Percentiles rank a stretch among this genome's conserved stretches.
These are phyloP conservation scores for Philereme vetulata DNA, from an alignment of 2,888 invertebrate species.

Conservation along the genomic window DNA sequence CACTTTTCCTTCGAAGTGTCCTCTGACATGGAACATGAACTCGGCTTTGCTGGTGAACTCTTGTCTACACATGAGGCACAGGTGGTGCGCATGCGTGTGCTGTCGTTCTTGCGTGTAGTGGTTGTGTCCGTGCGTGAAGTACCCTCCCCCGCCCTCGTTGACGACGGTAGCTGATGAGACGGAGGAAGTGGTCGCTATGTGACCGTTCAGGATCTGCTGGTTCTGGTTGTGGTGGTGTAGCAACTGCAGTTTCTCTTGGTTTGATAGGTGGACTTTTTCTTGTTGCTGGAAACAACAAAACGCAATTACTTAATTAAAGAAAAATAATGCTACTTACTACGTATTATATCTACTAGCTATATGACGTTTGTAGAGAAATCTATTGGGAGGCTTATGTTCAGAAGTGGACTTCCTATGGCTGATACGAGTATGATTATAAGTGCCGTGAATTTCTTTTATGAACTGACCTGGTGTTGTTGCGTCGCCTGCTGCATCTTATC, in stretches of 20 bases:
- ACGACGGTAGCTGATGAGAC: constrained; percentile 76
- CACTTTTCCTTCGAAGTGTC: constrained; percentile 85
- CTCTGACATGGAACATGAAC: constrained; percentile 87
- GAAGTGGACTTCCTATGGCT: too few relatives aligned
- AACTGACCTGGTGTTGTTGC: constrained; percentile 70
- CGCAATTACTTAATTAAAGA: neutral
- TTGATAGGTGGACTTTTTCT: constrained; percentile 77
- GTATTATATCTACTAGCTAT: neutral
- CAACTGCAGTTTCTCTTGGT: constrained; percentile 76
- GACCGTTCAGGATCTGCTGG: constrained; percentile 77
- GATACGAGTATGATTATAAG: too few relatives aligned
- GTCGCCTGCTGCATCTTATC: constrained; percentile 78
- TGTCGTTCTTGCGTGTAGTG: constrained; percentile 77
- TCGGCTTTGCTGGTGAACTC: constrained; percentile 87
- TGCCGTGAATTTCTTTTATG: constrained; percentile 7
- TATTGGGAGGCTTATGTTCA: too few relatives aligned
- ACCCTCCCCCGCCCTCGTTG: constrained; percentile 68
- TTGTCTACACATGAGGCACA: constrained; percentile 87
- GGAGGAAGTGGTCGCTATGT: constrained; percentile 72
- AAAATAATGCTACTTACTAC: too few relatives aligned
- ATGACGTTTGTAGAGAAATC: neutral
- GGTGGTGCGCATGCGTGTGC: constrained; percentile 78
- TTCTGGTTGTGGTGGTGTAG: constrained; percentile 79
- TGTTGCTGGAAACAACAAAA: constrained; percentile 61
- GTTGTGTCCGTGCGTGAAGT: constrained; percentile 77